Evolutionary conservation across 2,113 vertebrate species (phyloP).

Genomic region (Erythrolamprus reginae): DNA sequence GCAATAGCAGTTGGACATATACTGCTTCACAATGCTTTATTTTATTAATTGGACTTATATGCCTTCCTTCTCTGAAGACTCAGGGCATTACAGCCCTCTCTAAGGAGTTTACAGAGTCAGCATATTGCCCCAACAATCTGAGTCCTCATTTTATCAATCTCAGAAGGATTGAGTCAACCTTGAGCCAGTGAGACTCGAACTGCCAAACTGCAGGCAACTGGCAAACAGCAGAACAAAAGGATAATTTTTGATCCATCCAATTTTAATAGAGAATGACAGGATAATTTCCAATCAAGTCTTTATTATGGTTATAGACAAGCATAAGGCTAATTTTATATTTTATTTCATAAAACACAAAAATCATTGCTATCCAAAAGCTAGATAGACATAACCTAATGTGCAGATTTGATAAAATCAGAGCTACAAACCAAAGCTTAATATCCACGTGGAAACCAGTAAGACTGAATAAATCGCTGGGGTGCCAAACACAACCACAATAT

Average conservation of each 20-base stretch:
- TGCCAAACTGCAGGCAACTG: no score
- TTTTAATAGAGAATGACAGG: neutral
- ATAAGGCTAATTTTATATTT: neutral
- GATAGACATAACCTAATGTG: neutral
- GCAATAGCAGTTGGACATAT: neutral
- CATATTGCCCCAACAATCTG: no score
- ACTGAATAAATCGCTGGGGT: neutral
- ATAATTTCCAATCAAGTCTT: neutral
- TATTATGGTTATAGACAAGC: neutral
- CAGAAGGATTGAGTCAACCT: no score
- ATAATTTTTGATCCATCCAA: neutral
- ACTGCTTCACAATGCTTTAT: no score
- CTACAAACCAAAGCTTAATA: neutral
- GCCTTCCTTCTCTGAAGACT: no score
- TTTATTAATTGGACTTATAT: no score
- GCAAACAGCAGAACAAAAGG: neutral
- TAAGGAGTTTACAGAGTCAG: no score
- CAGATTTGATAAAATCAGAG: neutral
- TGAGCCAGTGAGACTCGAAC: no score
- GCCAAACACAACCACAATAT: neutral
- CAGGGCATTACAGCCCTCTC: no score
- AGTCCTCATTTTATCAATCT: no score
- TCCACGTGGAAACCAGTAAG: neutral
- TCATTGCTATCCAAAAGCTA: neutral
- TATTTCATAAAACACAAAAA: neutral